These are phyloP conservation scores for Lypha dubia DNA, from an alignment of 2,888 invertebrate genomes.

Conservation along the genomic window DNA sequence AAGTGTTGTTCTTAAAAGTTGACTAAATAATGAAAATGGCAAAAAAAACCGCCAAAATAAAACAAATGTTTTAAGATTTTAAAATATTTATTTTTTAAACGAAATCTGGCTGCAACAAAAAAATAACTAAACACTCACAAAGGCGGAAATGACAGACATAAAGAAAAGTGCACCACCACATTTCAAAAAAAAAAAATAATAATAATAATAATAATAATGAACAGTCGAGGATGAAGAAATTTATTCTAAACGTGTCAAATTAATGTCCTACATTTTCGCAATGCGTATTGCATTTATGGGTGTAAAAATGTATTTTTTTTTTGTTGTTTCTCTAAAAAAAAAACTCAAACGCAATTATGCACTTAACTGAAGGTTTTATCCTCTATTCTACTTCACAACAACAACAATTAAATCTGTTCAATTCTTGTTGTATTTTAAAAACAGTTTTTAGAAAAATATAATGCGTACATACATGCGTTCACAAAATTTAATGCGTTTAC, in stretches of 20 bases:
- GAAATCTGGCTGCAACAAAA: too few species aligned
- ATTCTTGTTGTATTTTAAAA: slow-evolving; percentile 52
- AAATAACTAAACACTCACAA: not conserved
- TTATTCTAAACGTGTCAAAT: slow-evolving; percentile 19
- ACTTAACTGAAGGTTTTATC: slow-evolving; percentile 75
- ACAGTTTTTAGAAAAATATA: slow-evolving; percentile 18
- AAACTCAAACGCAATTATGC: slow-evolving; percentile 74
- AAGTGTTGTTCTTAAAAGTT: too few species aligned
- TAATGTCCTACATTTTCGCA: slow-evolving; percentile 43
- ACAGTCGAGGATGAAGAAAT: not conserved
- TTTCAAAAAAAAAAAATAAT: too few species aligned
- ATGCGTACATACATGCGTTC: too few species aligned
- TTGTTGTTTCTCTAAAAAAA: slow-evolving; percentile 43
- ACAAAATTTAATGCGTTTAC: not conserved
- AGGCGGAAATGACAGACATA: slow-evolving; percentile 44
- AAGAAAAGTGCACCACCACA: slow-evolving; percentile 12
- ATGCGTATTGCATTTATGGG: slow-evolving; percentile 8
- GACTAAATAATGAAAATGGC: too few species aligned
- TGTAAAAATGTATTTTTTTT: not conserved
- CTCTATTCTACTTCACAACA: slow-evolving; percentile 34
- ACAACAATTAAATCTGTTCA: slow-evolving; percentile 23
- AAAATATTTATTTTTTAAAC: too few species aligned
- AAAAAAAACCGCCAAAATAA: too few species aligned
- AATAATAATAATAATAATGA: not conserved
- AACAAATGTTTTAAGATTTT: too few species aligned